Evolutionary conservation across 2,888 invertebrate genomes (phyloP).

Genomic region (Tinea semifulvella): DNA sequence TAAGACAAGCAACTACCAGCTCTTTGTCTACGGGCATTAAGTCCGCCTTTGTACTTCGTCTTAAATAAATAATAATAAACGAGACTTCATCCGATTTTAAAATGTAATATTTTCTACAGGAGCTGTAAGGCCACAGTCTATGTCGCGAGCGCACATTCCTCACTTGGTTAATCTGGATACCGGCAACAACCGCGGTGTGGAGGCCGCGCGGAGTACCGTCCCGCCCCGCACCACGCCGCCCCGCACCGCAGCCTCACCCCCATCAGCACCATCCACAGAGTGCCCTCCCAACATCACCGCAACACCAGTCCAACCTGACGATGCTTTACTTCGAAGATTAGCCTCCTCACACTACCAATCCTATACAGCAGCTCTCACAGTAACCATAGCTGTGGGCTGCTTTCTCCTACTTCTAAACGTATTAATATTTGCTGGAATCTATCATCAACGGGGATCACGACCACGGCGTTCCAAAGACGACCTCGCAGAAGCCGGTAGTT

Average conservation of each 20-base stretch:
- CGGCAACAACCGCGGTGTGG: slow-evolving; percentile 31
- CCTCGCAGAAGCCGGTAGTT: slow-evolving; percentile 75
- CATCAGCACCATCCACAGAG: slow-evolving; percentile 70
- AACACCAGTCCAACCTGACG: slow-evolving; percentile 62
- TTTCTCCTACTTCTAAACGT: slow-evolving; percentile 83
- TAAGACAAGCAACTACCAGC: no score
- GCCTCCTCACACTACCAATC: slow-evolving; percentile 88
- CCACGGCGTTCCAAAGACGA: slow-evolving; percentile 82
- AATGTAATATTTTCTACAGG: slow-evolving; percentile 51
- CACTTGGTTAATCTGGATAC: slow-evolving; percentile 54
- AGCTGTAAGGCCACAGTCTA: slow-evolving; percentile 78
- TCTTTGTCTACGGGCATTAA: no score
- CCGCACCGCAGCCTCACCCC: slow-evolving; percentile 44
- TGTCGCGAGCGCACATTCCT: slow-evolving; percentile 71
- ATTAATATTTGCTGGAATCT: slow-evolving; percentile 88
- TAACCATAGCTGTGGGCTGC: slow-evolving; percentile 88
- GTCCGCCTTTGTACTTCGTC: no score
- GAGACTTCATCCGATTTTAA: no score
- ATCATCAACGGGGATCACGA: slow-evolving; percentile 80
- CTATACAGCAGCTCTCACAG: slow-evolving; percentile 87
- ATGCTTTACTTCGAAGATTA: slow-evolving; percentile 76
- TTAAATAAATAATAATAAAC: background rate
- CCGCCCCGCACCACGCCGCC: slow-evolving; percentile 56
- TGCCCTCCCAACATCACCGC: slow-evolving; percentile 73
- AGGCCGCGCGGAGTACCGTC: slow-evolving; percentile 31